Percentiles rank a stretch among this genome's conserved stretches.
Conservation (phyloP, 2,888 invertebrate genomes). For the Apantesis nais region DNA sequence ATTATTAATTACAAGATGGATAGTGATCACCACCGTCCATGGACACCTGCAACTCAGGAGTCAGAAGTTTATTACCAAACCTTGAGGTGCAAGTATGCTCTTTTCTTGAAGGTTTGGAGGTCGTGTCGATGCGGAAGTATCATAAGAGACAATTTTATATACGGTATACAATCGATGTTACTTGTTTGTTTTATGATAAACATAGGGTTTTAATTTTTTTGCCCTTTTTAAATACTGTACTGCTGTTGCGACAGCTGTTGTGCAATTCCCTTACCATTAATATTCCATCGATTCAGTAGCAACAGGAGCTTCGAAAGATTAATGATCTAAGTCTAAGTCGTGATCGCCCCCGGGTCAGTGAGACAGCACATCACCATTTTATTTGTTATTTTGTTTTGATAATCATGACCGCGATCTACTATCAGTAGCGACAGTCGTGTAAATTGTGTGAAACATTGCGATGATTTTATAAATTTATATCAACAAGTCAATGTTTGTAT, state of each 20-base stretch:
- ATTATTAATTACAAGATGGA: too few species aligned
- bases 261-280: neutral
- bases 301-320: constrained; percentile 14
- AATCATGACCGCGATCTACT: constrained; percentile 32
- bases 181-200: too few species aligned
- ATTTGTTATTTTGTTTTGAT: constrained; percentile 35
- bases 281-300: constrained; percentile 1
- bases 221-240: neutral
- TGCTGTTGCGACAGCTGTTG: neutral
- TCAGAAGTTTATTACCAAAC: too few species aligned
- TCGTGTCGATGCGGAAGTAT: neutral
- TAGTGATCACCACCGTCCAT: too few species aligned
- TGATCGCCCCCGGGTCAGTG: constrained; percentile 17
- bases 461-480: neutral
- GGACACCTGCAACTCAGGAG: too few species aligned
- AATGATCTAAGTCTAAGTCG: constrained; percentile 18
- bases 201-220: too few species aligned
- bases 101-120: neutral
- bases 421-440: neutral
- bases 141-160: neutral
- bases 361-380: constrained; percentile 31
- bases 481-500: neutral
- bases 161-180: neutral
- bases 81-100: too few species aligned
- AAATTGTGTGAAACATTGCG: neutral